phyloP scores from a whole-genome alignment of 1,140 invertebrate species.

The Oreohelix idahoensis region DNA sequence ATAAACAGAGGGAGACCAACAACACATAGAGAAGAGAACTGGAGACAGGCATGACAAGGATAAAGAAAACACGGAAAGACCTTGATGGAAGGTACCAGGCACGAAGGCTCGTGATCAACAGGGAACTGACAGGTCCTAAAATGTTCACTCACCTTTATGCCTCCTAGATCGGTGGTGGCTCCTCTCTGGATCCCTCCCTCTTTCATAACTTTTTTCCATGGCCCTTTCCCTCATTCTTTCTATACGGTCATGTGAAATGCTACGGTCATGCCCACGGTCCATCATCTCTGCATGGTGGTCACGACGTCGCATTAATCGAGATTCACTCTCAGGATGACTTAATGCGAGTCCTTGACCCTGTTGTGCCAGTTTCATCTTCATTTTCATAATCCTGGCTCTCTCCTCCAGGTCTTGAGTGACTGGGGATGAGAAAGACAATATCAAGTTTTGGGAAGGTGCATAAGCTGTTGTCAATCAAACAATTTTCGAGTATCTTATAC shows the following conservation, averaged over 20 bases:
- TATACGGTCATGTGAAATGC: constrained; percentile 45
- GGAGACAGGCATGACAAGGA: too few species aligned
- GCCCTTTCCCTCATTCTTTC: constrained; percentile 53
- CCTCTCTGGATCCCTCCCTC: constrained; percentile 49
- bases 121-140: too few species aligned
- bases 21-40: too few species aligned
- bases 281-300: constrained; percentile 16
- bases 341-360: constrained; percentile 36
- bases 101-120: too few species aligned
- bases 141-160: constrained; percentile 48
- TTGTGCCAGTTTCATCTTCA: constrained; percentile 76
- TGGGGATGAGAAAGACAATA: constrained; percentile 40
- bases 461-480: too few species aligned
- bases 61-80: too few species aligned
- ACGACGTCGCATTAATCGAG: constrained; percentile 2
- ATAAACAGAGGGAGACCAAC: too few species aligned
- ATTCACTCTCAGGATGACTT: constrained; percentile 44
- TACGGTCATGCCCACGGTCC: constrained; percentile 44
- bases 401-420: constrained; percentile 87
- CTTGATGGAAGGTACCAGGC: too few species aligned
- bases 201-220: constrained; percentile 46
- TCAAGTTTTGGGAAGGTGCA: too few species aligned
- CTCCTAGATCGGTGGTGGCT: constrained; percentile 46
- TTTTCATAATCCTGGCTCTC: constrained; percentile 81
- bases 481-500: too few species aligned